Percentiles rank a stretch among this genome's conserved stretches.
Evolutionary conservation across 2,888 invertebrate species (phyloP).

Genomic region (Cosmia trapezina): DNA sequence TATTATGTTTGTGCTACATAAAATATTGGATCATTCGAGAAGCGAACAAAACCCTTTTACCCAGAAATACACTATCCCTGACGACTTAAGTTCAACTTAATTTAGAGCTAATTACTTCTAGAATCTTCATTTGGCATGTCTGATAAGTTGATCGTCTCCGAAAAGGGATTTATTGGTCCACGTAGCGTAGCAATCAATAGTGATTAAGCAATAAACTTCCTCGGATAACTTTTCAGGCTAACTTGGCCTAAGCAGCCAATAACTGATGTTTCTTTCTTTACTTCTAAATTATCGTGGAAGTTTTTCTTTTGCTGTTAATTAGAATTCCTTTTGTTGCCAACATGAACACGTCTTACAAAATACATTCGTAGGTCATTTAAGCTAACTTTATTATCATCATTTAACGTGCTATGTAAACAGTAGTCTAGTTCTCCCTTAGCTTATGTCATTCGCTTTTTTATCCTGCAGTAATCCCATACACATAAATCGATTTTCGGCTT

Average conservation of each 20-base stretch:
- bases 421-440: background rate
- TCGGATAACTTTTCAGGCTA: conserved; percentile 10
- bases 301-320: background rate
- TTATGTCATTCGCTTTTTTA: background rate
- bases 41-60: conserved; percentile 10
- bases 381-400: background rate
- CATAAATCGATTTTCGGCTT: conserved; percentile 33
- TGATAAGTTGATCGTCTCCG: background rate
- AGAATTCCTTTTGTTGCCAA: background rate
- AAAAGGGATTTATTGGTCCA: background rate
- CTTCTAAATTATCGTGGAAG: background rate
- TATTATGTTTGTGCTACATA: conserved; percentile 45
- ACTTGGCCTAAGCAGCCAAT: conserved; percentile 12
- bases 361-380: background rate
- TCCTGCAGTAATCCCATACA: conserved; percentile 5
- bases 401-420: background rate
- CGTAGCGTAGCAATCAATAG: conserved; percentile 12
- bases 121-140: background rate
- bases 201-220: conserved; percentile 18
- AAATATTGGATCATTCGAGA: conserved; percentile 39
- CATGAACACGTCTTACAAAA: background rate
- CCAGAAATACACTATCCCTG: conserved; percentile 5
- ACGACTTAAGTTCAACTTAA: background rate
- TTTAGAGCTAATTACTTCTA: background rate
- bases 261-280: conserved; percentile 18